A percentile compares a stretch with the other conserved stretches of the same genome.
These are phyloP conservation scores for Dexiosoma caninum DNA, from an alignment of 2,888 invertebrate species.

Conservation along the genomic window DNA sequence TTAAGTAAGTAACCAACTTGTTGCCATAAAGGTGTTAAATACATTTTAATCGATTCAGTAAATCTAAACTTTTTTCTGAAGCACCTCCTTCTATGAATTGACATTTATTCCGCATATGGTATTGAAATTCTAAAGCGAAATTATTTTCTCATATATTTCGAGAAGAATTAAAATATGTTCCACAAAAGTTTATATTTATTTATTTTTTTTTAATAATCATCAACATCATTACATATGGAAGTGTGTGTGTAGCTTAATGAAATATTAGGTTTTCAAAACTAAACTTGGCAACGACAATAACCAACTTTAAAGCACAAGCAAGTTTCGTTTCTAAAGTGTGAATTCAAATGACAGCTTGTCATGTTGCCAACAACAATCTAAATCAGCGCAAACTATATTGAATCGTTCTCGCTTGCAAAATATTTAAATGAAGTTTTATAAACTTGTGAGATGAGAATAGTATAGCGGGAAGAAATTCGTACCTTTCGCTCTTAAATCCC, in stretches of 20 bases:
- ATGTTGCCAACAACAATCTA: constrained; percentile 16
- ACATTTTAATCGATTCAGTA: no score
- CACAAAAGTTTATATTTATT: no score
- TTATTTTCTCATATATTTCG: neutral
- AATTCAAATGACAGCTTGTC: constrained; percentile 56
- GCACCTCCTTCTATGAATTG: no score
- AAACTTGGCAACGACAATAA: neutral
- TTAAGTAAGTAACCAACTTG: no score
- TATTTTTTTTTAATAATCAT: no score
- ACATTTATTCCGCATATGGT: no score
- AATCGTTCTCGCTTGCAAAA: neutral
- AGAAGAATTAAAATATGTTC: neutral
- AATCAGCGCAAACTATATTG: constrained; percentile 13
- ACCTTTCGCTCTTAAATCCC: neutral
- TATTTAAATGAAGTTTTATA: neutral
- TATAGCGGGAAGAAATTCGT: neutral
- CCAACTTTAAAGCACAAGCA: neutral
- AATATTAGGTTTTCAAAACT: neutral
- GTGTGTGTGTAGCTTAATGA: no score
- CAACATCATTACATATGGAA: neutral
- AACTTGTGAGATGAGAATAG: neutral
- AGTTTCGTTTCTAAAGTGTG: constrained; percentile 35
- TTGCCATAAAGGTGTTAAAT: no score
- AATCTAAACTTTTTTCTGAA: neutral
- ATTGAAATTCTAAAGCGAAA: neutral